Conservation (phyloP, 2,888 invertebrate genomes). For the Agelastica alni region DNA sequence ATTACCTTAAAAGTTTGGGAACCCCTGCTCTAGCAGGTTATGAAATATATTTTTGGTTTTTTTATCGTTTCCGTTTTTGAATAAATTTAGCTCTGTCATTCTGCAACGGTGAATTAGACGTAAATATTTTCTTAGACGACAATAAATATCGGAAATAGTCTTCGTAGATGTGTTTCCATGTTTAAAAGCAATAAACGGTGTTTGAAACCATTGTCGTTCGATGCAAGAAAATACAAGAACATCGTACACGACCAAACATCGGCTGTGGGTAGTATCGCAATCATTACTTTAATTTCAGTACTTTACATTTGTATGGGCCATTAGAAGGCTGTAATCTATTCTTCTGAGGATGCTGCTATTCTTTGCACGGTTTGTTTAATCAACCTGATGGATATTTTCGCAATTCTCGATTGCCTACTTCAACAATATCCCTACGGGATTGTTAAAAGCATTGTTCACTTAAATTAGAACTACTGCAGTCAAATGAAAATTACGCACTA, state of each 20-base stretch:
- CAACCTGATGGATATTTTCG: constrained; percentile 2
- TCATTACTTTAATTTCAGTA: constrained; percentile 43
- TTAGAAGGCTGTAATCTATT: constrained; percentile 39
- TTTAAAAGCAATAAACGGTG: constrained; percentile 1
- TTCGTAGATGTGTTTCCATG: no score
- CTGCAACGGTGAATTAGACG: no score
- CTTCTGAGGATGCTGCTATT: constrained; percentile 23
- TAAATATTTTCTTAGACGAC: no score
- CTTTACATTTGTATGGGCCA: constrained; percentile 44
- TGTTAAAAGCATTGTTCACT: background rate
- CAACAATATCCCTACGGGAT: background rate
- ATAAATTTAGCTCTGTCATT: no score
- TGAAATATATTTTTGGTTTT: no score
- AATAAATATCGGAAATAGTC: no score
- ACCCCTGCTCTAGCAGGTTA: no score
- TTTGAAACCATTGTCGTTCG: background rate
- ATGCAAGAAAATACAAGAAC: constrained; percentile 12
- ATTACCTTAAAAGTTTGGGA: no score
- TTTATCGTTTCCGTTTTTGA: no score
- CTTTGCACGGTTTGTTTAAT: constrained; percentile 4
- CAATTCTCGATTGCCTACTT: constrained; percentile 3
- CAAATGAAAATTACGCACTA: no score
- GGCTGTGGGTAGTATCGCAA: constrained; percentile 30
- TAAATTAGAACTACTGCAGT: background rate
- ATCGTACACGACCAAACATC: constrained; percentile 12